A percentile compares a stretch with the other conserved stretches of the same genome.
Evolutionary conservation across 92 coral and sea anemone genomes (phyloP).

Genomic region (Plumapathes pennacea): DNA sequence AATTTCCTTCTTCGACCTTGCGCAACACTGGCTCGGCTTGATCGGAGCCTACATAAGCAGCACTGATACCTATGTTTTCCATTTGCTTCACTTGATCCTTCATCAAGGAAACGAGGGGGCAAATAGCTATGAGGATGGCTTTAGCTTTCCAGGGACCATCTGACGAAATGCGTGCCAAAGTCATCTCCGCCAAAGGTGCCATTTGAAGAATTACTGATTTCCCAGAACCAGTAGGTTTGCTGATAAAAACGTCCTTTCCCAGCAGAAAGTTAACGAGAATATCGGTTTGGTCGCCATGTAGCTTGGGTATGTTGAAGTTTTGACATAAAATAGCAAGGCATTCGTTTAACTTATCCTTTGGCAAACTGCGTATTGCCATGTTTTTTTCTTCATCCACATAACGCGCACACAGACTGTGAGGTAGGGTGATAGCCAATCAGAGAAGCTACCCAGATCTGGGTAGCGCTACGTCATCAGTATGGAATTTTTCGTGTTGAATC

Average conservation of each 20-base stretch:
- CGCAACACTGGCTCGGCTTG: slow-evolving; percentile 13
- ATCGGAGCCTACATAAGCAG: slow-evolving; percentile 16
- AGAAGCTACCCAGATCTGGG: too few relatives aligned
- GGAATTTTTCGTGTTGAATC: too few relatives aligned
- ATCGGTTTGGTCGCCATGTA: slow-evolving; percentile 8
- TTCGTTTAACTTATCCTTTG: slow-evolving; percentile 15
- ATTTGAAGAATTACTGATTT: slow-evolving; percentile 15
- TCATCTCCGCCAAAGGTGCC: slow-evolving; percentile 21
- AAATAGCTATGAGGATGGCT: slow-evolving; percentile 14
- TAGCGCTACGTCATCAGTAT: too few relatives aligned
- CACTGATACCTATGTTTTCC: neutral
- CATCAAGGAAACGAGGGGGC: slow-evolving; percentile 17
- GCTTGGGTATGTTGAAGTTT: slow-evolving; percentile 1
- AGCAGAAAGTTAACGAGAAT: slow-evolving; percentile 8
- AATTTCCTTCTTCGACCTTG: slow-evolving; percentile 17
- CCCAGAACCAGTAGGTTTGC: slow-evolving; percentile 31
- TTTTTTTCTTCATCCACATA: too few relatives aligned
- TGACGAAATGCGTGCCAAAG: neutral
- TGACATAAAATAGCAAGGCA: neutral
- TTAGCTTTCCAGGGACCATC: neutral
- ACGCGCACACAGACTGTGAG: too few relatives aligned
- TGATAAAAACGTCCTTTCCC: slow-evolving; percentile 22
- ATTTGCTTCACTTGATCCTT: slow-evolving; percentile 37
- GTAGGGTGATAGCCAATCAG: too few relatives aligned
- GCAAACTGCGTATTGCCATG: too few relatives aligned